These are phyloP conservation scores for Acrocephalus arundinaceus DNA, from an alignment of 2,113 vertebrate genomes.

Conservation along the genomic window DNA sequence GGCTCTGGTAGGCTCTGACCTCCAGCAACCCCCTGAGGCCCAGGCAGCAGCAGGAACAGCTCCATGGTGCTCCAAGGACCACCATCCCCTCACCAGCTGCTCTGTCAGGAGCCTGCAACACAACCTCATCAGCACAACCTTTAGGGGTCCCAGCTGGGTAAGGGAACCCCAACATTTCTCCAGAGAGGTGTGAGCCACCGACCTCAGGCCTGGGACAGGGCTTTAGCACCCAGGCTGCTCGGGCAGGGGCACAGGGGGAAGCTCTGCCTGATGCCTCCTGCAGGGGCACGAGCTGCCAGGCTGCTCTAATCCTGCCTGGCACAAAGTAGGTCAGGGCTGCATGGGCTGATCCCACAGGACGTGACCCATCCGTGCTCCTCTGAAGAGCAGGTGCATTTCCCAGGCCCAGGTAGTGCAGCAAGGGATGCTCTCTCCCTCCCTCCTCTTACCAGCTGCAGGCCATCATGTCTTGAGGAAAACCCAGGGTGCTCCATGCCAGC, in stretches of 20 bases:
- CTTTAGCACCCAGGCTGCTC: not conserved
- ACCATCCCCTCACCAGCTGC: not conserved
- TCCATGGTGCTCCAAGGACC: not conserved
- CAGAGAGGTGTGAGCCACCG: rapidly evolving
- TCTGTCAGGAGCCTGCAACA: not conserved
- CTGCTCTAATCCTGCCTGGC: not conserved
- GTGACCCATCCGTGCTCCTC: not conserved
- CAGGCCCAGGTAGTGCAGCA: not conserved
- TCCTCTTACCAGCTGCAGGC: not conserved
- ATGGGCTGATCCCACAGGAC: not conserved
- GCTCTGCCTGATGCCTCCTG: not conserved
- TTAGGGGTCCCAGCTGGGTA: not conserved
- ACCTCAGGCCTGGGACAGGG: rapidly evolving
- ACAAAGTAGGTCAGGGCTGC: not conserved
- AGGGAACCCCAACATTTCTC: rapidly evolving
- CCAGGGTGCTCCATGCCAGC: not conserved
- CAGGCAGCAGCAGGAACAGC: not conserved
- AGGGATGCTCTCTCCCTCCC: not conserved
- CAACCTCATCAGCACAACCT: not conserved
- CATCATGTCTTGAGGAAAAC: not conserved
- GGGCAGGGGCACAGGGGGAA: not conserved
- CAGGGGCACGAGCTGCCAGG: rapidly evolving
- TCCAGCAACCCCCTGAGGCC: not conserved
- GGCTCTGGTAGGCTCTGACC: not conserved
- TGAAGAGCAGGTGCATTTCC: not conserved